These are phyloP conservation scores for Clusia tigrina DNA, from an alignment of 2,888 invertebrate genomes.

Conservation along the genomic window DNA sequence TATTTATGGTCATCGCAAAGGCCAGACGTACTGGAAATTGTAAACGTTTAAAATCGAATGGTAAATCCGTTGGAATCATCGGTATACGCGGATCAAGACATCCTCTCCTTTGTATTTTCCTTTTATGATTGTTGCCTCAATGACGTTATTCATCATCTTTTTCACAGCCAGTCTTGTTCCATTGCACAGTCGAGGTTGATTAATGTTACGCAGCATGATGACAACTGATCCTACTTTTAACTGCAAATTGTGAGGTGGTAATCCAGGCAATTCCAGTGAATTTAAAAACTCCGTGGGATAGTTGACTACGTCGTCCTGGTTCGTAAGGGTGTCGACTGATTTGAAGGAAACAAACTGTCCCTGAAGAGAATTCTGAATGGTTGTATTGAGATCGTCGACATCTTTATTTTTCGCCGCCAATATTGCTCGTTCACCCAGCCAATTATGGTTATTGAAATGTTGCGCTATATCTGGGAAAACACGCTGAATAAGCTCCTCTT, in stretches of 20 bases:
- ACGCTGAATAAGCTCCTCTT: slow-evolving; percentile 24
- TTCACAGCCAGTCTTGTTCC: slow-evolving; percentile 40
- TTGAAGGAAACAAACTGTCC: slow-evolving; percentile 7
- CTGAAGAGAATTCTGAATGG: slow-evolving; percentile 16
- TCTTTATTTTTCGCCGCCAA: slow-evolving; percentile 17
- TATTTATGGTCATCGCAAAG: slow-evolving; percentile 52
- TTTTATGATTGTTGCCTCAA: slow-evolving; percentile 38
- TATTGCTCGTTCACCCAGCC: slow-evolving; percentile 19
- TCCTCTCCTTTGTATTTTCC: slow-evolving; percentile 34
- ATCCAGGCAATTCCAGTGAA: no score
- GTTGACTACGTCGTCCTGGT: slow-evolving; percentile 5
- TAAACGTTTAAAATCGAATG: slow-evolving; percentile 49
- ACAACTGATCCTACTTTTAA: slow-evolving; percentile 46
- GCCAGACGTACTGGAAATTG: slow-evolving; percentile 51
- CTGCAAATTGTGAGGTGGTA: no score
- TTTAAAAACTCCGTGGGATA: no score
- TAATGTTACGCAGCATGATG: slow-evolving; percentile 47
- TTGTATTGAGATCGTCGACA: slow-evolving; percentile 16
- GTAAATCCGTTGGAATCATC: slow-evolving; percentile 50
- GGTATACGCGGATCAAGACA: slow-evolving; percentile 51
- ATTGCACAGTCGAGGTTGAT: slow-evolving; percentile 42
- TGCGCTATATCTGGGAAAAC: slow-evolving; percentile 19
- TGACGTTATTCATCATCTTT: slow-evolving; percentile 31
- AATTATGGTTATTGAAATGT: slow-evolving; percentile 19
- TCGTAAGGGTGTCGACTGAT: slow-evolving; percentile 5